These are phyloP conservation scores for Crotophaga sulcirostris DNA, from an alignment of 2,113 vertebrate species.

Conservation along the genomic window DNA sequence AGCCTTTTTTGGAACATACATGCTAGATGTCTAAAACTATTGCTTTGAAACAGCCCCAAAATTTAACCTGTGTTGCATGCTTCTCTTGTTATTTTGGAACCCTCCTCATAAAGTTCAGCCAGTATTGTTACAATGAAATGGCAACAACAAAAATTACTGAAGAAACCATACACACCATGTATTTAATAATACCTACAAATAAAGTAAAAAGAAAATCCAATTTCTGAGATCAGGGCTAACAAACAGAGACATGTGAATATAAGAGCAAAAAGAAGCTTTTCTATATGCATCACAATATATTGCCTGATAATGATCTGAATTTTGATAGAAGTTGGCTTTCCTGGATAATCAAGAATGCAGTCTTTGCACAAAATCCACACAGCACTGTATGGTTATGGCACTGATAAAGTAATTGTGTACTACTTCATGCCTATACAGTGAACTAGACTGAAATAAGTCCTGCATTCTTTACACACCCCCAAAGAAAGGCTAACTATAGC, in stretches of 20 bases:
- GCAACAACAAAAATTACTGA: neutral
- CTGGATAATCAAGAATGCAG: neutral
- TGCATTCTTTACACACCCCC: neutral
- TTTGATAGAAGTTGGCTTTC: neutral
- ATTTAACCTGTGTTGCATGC: neutral
- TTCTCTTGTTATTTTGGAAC: neutral
- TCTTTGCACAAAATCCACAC: neutral
- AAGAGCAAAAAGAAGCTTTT: neutral
- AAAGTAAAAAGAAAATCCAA: neutral
- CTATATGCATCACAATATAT: neutral
- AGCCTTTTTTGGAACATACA: neutral
- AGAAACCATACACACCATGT: too few relatives aligned
- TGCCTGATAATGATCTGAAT: neutral
- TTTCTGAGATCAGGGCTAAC: neutral
- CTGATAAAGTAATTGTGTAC: too few relatives aligned
- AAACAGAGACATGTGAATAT: neutral
- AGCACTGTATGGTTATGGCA: neutral
- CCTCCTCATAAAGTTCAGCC: neutral
- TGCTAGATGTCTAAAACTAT: neutral
- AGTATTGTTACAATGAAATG: neutral
- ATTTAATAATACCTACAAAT: neutral
- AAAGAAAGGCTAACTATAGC: neutral
- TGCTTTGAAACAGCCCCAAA: neutral
- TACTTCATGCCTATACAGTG: neutral
- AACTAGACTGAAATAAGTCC: neutral